These are phyloP conservation scores for Melanitta fusca DNA, from an alignment of 2,797 vertebrate species.

Conservation along the genomic window DNA sequence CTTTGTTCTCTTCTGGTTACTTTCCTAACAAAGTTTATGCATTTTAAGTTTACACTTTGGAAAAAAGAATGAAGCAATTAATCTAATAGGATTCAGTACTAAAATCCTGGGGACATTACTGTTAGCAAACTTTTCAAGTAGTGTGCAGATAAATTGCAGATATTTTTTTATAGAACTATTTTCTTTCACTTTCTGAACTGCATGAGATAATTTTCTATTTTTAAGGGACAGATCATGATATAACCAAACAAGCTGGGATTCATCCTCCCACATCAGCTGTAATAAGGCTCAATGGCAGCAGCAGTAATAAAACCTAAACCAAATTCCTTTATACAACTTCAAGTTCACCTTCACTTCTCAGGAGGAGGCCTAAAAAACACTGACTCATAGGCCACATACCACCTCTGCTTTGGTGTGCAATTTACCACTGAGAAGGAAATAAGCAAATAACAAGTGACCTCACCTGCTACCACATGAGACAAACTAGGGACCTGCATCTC, in stretches of 20 bases:
- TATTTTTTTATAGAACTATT: neutral
- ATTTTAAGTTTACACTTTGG: neutral
- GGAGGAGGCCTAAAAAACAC: neutral
- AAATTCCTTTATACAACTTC: neutral
- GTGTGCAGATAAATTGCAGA: neutral
- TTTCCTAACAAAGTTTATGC: neutral
- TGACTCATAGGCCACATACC: neutral
- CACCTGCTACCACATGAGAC: neutral
- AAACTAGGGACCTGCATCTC: neutral
- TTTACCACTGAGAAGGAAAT: neutral
- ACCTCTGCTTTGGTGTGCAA: neutral
- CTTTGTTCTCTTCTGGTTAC: neutral
- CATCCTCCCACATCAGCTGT: neutral
- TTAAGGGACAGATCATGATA: neutral
- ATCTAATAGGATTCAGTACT: neutral
- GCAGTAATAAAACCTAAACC: neutral
- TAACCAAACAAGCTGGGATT: neutral
- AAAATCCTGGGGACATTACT: neutral
- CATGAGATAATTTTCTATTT: neutral
- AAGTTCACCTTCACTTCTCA: neutral
- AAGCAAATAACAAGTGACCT: neutral
- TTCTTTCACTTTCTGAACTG: neutral
- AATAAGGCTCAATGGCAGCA: neutral
- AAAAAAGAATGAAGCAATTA: neutral
- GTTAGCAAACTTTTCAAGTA: neutral